Conservation (phyloP, 2,888 invertebrate species). For the Muschampia plurimacula region DNA sequence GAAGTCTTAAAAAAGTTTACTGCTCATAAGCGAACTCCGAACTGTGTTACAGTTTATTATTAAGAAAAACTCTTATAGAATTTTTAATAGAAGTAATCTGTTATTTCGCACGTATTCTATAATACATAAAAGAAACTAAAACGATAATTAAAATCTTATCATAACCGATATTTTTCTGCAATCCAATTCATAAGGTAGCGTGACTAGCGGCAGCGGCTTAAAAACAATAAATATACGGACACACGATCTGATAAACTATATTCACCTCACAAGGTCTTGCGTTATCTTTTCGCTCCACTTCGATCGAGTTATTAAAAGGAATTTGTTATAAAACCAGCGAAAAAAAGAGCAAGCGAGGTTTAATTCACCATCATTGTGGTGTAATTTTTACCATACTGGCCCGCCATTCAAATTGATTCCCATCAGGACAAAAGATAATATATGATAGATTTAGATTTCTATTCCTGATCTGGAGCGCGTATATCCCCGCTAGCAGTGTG, state of each 20-base stretch:
- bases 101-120: not conserved
- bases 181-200: conserved; percentile 17
- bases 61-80: too few relatives aligned
- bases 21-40: not conserved
- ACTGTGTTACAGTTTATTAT: too few relatives aligned
- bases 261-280: conserved; percentile 38
- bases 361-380: not conserved
- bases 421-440: too few relatives aligned
- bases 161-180: conserved; percentile 20
- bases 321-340: not conserved
- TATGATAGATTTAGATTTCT: too few relatives aligned
- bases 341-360: not conserved
- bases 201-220: conserved; percentile 4
- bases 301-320: conserved; percentile 35
- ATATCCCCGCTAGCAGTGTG: too few relatives aligned
- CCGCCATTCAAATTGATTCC: not conserved
- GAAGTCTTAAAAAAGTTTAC: too few relatives aligned
- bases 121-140: not conserved
- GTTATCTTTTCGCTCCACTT: conserved; percentile 46
- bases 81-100: too few relatives aligned
- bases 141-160: conserved; percentile 22
- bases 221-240: conserved; percentile 37
- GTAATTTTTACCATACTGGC: not conserved
- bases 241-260: conserved; percentile 49
- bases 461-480: too few relatives aligned